Evolutionary conservation across 2,113 vertebrate species (phyloP), one percentile per base, ranked within the genome.

Genomic region (Psittacara wagleri): DNA sequence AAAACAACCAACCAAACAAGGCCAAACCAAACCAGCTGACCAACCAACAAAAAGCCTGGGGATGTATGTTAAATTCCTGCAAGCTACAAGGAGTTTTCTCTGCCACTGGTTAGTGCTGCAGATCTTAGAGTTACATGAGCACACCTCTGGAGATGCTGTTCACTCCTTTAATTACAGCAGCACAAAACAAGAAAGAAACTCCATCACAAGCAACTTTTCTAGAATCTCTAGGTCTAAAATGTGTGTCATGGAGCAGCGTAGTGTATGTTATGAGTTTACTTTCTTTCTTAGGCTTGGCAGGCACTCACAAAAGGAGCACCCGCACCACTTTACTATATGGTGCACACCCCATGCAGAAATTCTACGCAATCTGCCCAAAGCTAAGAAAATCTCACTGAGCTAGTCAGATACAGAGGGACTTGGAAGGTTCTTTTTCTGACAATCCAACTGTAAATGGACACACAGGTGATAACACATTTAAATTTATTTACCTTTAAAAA

Each of bases 181-280:
- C 7, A 23, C 39, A 64, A 91, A 95, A 79, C 8, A 12, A 59
- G n/a, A 74, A 66, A 48, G 17, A 79, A 95, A 75, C 28, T 46
- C 31, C 68, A 27, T 11, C 68, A 8, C 13, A 46, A 69, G 70
- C 7, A 77, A 44, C 10, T 39, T 62, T 62, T 39, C 33, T 19
- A 85, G 27, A 13, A 52, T 84, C 74, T 44, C 48, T 54, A 37
- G 6, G 11, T 54, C 7, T 49, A 54, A 49, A 92, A 31, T 18
- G 0, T 68, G 8, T 54, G 64, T 20, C 3, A 4, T 59, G 24
- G 28, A 22, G n/a, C 39, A 78, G 13, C 1, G 2, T 27, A 33
- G 23, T 74, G 4, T 13, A 25, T 33, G 24, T 23, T 81, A 74
- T 6, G 17, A 54, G 12, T 31, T 59, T 78, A 16, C 10, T 57